Percentiles rank a stretch among this genome's conserved stretches.
Conservation (phyloP, 1,140 invertebrate genomes). For the Tenebrio molitor region DNA sequence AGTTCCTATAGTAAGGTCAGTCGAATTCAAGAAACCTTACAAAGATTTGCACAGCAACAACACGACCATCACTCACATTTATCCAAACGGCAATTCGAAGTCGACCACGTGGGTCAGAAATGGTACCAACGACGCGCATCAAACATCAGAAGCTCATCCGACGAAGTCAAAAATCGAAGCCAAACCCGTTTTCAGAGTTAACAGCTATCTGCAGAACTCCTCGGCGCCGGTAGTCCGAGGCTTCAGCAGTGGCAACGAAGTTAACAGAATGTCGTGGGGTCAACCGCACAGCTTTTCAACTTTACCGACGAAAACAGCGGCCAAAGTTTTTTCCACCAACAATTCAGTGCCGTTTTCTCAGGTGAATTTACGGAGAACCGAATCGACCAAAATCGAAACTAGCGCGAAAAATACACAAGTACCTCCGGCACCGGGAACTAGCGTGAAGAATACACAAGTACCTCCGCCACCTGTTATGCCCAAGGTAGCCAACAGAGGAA, state of each 20-base stretch:
- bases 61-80: constrained; percentile 61
- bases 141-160: not conserved
- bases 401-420: no score
- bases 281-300: constrained; percentile 46
- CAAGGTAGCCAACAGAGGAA: not conserved
- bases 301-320: constrained; percentile 47
- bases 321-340: constrained; percentile 53
- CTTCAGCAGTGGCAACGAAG: constrained; percentile 55
- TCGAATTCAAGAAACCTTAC: constrained; percentile 66
- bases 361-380: constrained; percentile 57
- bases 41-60: constrained; percentile 59
- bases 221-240: constrained; percentile 61
- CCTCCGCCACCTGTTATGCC: constrained; percentile 59
- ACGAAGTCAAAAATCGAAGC: constrained; percentile 42
- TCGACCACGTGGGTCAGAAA: not conserved
- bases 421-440: no score
- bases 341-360: constrained; percentile 60
- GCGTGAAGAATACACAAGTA: not conserved
- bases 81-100: constrained; percentile 37
- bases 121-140: not conserved
- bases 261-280: constrained; percentile 56
- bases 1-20: constrained; percentile 65
- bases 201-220: constrained; percentile 55
- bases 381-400: constrained; percentile 53
- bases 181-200: constrained; percentile 57